A percentile compares a stretch with the other conserved stretches of the same genome.
Conservation (phyloP, 2,797 vertebrate genomes). For the Takifugu ocellatus region DNA sequence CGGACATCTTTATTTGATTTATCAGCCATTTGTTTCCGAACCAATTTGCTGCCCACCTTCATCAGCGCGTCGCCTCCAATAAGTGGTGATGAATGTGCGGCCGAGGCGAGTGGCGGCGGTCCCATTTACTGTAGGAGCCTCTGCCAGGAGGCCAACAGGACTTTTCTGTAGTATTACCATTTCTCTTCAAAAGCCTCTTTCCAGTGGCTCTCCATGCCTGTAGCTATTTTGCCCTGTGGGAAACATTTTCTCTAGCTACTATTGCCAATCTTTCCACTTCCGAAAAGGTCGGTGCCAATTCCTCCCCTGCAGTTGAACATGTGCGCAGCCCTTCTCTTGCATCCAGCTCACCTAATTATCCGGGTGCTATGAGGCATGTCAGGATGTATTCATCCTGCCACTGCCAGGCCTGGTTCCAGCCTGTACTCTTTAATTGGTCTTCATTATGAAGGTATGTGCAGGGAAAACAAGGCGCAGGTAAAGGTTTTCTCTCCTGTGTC, state of each 20-base stretch:
- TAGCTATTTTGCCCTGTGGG: constrained; percentile 69
- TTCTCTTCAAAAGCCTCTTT: constrained; percentile 45
- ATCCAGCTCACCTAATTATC: constrained; percentile 75
- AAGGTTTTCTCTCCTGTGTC: constrained; percentile 33
- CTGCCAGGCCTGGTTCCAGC: constrained; percentile 54
- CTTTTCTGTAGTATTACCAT: constrained; percentile 36
- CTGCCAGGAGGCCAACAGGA: constrained; percentile 43
- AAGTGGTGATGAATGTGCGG: constrained; percentile 19
- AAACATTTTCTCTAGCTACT: constrained; percentile 55
- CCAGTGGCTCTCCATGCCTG: constrained; percentile 50
- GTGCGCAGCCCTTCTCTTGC: constrained; percentile 44
- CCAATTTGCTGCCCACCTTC: no score
- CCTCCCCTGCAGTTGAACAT: constrained; percentile 45
- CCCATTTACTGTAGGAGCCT: constrained; percentile 44
- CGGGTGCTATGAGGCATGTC: constrained; percentile 71
- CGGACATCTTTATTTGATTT: not conserved
- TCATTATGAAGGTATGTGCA: constrained; percentile 66
- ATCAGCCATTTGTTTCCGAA: not conserved
- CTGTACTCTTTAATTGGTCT: constrained; percentile 73
- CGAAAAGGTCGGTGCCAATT: constrained; percentile 57
- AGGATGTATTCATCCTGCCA: constrained; percentile 53
- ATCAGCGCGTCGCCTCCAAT: no score
- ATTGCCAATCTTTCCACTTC: constrained; percentile 61
- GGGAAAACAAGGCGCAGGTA: constrained; percentile 42
- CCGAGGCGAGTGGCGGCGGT: constrained; percentile 34